Evolutionary conservation across 2,113 vertebrate genomes (phyloP).

Genomic region (Lophotis ruficrista): DNA sequence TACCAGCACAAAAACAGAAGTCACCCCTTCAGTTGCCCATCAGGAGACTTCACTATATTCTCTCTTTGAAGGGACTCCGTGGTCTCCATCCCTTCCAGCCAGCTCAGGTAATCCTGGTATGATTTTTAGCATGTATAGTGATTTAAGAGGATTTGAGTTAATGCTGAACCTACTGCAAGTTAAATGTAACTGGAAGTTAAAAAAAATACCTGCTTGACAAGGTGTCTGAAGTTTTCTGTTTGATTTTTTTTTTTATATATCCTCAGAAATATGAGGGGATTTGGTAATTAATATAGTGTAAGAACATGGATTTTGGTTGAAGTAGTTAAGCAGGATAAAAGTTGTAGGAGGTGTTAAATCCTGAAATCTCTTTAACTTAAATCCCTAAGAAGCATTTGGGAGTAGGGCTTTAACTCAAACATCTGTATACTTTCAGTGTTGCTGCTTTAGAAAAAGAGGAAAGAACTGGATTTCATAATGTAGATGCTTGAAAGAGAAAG

Average conservation of each 20-base stretch:
- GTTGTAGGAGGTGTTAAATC: neutral
- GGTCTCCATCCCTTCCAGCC: conserved; percentile 97
- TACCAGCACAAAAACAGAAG: conserved; percentile 85
- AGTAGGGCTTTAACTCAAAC: neutral
- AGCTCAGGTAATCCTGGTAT: conserved; percentile 86
- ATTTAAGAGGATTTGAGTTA: neutral
- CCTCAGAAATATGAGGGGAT: neutral
- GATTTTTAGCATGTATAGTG: neutral
- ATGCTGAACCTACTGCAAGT: neutral
- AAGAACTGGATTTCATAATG: neutral
- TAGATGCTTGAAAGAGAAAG: neutral
- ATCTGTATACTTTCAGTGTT: neutral
- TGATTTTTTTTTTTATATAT: neutral
- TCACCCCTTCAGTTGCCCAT: conserved; percentile 80
- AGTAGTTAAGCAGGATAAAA: neutral
- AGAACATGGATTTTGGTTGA: neutral
- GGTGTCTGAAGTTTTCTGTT: neutral
- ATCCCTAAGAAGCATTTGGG: neutral
- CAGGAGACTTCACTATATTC: conserved; percentile 97
- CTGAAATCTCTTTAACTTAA: neutral
- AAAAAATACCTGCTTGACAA: neutral
- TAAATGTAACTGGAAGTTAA: neutral
- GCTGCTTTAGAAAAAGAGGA: neutral
- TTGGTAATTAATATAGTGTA: neutral
- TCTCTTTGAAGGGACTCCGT: conserved; percentile 94